Conservation (phyloP, 2,113 vertebrate species). For the Prunella himalayana region DNA sequence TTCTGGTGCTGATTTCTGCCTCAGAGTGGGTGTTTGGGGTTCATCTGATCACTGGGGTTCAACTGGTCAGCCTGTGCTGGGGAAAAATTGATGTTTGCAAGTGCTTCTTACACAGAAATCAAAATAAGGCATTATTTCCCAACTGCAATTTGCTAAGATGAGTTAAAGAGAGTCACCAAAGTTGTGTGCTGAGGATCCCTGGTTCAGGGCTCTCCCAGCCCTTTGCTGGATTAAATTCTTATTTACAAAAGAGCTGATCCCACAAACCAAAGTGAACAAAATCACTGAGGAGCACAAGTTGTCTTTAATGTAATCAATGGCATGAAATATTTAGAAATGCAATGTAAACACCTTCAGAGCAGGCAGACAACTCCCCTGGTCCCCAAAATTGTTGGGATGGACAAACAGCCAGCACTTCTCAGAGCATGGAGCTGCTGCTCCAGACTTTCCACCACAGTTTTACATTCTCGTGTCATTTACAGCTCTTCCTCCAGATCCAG, state of each 20-base stretch:
- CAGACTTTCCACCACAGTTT: not conserved
- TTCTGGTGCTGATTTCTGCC: not conserved
- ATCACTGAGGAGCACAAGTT: not conserved
- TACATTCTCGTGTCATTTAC: not conserved
- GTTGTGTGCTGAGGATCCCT: not conserved
- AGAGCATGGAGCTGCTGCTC: not conserved
- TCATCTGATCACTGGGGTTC: not conserved
- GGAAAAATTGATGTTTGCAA: not conserved
- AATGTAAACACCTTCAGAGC: not conserved
- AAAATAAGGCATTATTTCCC: not conserved
- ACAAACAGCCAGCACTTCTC: not conserved
- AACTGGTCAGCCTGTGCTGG: not conserved
- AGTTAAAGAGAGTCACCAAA: not conserved
- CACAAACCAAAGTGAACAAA: not conserved
- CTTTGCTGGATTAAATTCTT: not conserved
- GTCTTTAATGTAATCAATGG: not conserved
- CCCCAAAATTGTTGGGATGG: not conserved
- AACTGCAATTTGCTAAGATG: not conserved
- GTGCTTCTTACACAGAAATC: not conserved
- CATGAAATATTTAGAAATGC: conserved; percentile 30
- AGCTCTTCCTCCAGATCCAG: not conserved
- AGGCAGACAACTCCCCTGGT: not conserved
- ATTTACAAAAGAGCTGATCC: not conserved
- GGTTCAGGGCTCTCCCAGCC: not conserved
- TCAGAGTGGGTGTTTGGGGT: not conserved